Base-by-base conservation (phyloP, 1,140 invertebrate genomes). In the Tetraneura akinire region DNA sequence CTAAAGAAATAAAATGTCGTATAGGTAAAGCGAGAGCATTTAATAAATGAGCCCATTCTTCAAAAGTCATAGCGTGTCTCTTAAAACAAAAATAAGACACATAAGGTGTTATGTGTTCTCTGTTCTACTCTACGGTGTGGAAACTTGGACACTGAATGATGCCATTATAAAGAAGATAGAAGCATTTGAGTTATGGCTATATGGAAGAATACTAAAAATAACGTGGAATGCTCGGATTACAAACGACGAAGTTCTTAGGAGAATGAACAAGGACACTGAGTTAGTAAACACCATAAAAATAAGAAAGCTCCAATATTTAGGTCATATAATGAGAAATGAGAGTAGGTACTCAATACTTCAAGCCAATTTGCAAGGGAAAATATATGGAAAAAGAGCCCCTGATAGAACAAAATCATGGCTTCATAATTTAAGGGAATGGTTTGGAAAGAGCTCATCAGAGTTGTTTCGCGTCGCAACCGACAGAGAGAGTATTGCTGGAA, bases 21-120 rank as follows among this genome's bases (percentile, higher is more conserved):
- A 81, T 76, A 51, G 70, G 51, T 32, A 55, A 81, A 80, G 74
- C 37, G 42, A 81, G 81, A 81, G 37, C 64, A 29, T 81, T 81
- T 37, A 64, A 62, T 42, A 80, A 68, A 66, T 68, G 73, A 81
- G 73, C 26, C n/a, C 49, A 6, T 21, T 78, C 26, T 78, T 78
- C 60, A 80, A 47, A 47, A 64, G 21, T 68, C 53, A 80, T 32
- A 42, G 68, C 26, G 42, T 81, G 11, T 73, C 37, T 62, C 29
- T 80, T 26, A 26, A 68, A 64, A 53, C 74, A 49, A 78, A 78
- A 64, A 16, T 81, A n/a, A 62, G 81, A 71, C 29, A 70, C 6
- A 23, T 73, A 42, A 55, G 64, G 26, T 81, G 81, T 45, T 81
- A 81, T 53, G 73, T 81, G 42, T 80, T 78, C 45, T 78, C 74